Evolutionary conservation across 2,797 vertebrate species (phyloP).

Genomic region (Argya squamiceps): DNA sequence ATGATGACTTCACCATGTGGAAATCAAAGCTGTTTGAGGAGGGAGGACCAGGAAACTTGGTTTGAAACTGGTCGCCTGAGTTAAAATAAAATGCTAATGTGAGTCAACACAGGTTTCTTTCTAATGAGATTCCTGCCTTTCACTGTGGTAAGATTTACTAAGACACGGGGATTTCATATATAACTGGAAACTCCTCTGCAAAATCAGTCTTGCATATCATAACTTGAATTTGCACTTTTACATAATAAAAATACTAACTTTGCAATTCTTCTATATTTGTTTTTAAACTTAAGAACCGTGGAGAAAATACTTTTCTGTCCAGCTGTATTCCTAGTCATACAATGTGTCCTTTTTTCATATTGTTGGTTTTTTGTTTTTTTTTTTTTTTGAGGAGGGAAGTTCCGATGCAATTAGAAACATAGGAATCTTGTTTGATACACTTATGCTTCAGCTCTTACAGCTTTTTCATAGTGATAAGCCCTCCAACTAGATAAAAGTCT

Average conservation of each 20-base stretch:
- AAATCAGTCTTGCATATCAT: neutral
- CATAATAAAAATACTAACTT: neutral
- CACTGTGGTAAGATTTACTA: neutral
- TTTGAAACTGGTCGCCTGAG: neutral
- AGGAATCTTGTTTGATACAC: neutral
- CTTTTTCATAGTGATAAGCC: neutral
- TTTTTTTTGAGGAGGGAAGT: neutral
- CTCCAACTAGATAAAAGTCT: neutral
- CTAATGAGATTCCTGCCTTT: neutral
- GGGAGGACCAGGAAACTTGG: neutral
- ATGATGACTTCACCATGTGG: neutral
- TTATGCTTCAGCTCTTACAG: neutral
- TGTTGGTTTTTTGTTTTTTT: neutral
- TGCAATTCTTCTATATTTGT: neutral
- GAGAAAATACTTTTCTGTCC: neutral
- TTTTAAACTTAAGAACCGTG: neutral
- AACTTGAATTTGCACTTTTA: neutral
- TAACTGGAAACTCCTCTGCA: neutral
- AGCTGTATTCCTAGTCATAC: neutral
- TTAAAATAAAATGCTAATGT: neutral
- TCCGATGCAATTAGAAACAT: neutral
- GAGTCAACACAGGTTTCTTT: neutral
- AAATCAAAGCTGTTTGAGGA: neutral
- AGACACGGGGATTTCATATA: neutral
- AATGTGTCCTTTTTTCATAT: neutral